These are phyloP conservation scores for Dolichallabes microphthalmus DNA, from an alignment of 2,113 vertebrate species.

Conservation along the genomic window DNA sequence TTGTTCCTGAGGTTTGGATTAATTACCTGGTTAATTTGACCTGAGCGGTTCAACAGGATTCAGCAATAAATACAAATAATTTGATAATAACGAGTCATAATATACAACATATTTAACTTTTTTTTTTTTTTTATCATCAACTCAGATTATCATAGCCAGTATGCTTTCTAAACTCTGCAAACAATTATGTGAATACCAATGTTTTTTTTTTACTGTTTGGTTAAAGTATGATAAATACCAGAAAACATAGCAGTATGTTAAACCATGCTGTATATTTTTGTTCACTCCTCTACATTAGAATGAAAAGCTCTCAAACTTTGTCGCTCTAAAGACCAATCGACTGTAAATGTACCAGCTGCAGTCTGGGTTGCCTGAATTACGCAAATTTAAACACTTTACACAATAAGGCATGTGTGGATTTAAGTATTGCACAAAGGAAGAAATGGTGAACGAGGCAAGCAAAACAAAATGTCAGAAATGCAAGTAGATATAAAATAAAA, in stretches of 20 bases:
- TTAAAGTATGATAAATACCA: neutral
- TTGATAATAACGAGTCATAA: neutral
- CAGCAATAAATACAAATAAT: neutral
- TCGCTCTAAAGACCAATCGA: neutral
- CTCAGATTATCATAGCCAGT: neutral
- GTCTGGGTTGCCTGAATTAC: conserved; percentile 25
- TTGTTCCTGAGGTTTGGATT: neutral
- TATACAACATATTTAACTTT: neutral
- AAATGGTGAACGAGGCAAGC: neutral
- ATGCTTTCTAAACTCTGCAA: neutral
- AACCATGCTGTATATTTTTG: neutral
- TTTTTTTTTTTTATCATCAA: neutral
- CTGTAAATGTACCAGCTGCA: neutral
- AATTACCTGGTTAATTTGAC: neutral
- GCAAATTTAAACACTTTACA: conserved; percentile 32
- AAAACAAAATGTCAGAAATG: neutral
- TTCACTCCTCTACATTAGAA: neutral
- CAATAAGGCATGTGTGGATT: neutral
- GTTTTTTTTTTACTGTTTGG: neutral
- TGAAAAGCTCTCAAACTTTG: neutral
- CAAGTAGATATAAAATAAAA: neutral
- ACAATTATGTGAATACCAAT: neutral
- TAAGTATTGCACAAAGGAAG: neutral
- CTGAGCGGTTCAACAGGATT: neutral
- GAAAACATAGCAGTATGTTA: neutral